Percentiles rank a stretch among this genome's conserved stretches.
These are phyloP conservation scores for Cliona cf. orientalis DNA, from an alignment of 37 sponge, comb jelly and placozoan species.

Conservation along the genomic window DNA sequence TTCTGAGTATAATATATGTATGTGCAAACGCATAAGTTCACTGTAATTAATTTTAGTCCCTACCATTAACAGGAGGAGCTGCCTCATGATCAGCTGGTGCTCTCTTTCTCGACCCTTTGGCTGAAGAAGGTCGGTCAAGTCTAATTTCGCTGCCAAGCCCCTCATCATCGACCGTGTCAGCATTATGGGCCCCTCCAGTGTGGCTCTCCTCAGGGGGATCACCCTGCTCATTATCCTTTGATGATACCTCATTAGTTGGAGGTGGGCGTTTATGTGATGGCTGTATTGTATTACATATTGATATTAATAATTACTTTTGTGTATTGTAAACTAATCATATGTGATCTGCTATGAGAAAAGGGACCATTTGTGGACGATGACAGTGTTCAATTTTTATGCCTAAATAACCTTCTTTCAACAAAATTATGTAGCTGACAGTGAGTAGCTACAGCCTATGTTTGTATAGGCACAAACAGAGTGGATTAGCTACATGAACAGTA, in stretches of 20 bases:
- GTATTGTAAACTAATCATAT: neutral
- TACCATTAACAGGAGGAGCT: neutral
- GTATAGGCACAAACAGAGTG: too few relatives aligned
- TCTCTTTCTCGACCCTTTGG: constrained; percentile 55
- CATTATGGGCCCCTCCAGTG: neutral
- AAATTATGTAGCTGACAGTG: too few relatives aligned
- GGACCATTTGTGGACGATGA: too few relatives aligned
- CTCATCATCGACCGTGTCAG: constrained; percentile 19
- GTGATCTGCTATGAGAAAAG: too few relatives aligned
- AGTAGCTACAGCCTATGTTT: too few relatives aligned
- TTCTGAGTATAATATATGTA: neutral
- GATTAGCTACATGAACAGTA: too few relatives aligned
- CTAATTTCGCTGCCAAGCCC: constrained; percentile 25
- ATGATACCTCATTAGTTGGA: neutral
- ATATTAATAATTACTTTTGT: too few relatives aligned
- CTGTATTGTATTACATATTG: too few relatives aligned
- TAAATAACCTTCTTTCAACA: too few relatives aligned
- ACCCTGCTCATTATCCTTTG: neutral
- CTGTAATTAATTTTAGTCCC: neutral
- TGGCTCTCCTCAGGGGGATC: neutral
- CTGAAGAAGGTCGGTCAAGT: constrained; percentile 60
- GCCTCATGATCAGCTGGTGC: neutral
- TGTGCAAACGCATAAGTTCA: neutral
- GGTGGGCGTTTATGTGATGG: constrained; percentile 12
- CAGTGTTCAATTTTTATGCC: too few relatives aligned